Evolutionary conservation across 2,797 vertebrate species (phyloP), one percentile per base, ranked within the genome.

Genomic region (Malacoraja senta): DNA sequence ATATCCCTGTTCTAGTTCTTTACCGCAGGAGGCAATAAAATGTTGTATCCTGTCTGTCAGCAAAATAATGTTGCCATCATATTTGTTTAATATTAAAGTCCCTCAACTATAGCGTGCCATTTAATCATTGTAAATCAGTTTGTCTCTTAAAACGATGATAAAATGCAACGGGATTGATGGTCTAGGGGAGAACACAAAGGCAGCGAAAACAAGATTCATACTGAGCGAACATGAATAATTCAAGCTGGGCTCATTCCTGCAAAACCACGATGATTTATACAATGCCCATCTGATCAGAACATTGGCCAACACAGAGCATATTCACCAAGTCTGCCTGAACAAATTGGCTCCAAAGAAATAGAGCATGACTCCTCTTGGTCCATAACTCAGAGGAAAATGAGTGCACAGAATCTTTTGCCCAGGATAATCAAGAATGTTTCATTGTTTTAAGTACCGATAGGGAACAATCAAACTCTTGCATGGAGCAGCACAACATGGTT

Each of bases 81-180:
- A 32, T 8, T 86, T 86, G 58, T 63, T 86, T 86, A 63, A 86
- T 86, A n/a, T 86, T 65, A 65, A 19, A 65, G 81, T 65, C 58
- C 63, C 61, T 29, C 29, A 61, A 65, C 83, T 65, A 65, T 65
- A 63, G 83, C n/a, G 1, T 32, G 63, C 58, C n/a, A 63, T 86
- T 86, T 86, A 86, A 65, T 86, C 83, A n/a, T 86, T 86, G 29
- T n/a, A 86, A 86, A 32, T 86, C 61, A 86, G 58, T 65, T 86
- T 58, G 63, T 65, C 12, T 13, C n/a, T 29, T 65, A 63, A 58
- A 19, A 86, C 32, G 83, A 63, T n/a, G 58, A 65, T 63, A 7
- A 17, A 86, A 63, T n/a, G 58, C 83, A 65, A 6, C 19, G 32
- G 63, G 83, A 86, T 63, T 65, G 58, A 86, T 63, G 61, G 58